Base-by-base conservation (phyloP, 2,888 invertebrate species). In the Idaea straminata region DNA sequence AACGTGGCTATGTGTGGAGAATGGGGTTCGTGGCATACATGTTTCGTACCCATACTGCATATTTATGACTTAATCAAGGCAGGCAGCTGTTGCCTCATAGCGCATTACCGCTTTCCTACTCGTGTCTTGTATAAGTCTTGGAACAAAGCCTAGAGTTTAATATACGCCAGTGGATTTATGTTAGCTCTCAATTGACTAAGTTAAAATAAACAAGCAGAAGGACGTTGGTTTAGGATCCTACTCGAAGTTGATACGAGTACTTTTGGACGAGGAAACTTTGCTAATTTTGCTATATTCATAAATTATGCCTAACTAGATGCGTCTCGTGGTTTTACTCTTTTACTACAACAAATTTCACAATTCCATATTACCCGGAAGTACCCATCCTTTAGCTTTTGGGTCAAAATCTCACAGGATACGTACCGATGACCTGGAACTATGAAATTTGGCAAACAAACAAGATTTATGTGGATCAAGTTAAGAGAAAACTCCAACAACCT, bases 51-150 rank as follows among this genome's bases (percentile, higher is more conserved):
- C 76, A 66, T 68, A 76, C 77, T 82, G 84, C 83, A 84, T 84
- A 83, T 84, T 84, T 83, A 84, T 83, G 77, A 76, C 80, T 83
- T 83, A 83, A 84, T 84, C 84, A 83, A 82, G 80, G 66, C 72
- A 73, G 76, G 72, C 84, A 84, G 83, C 83, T 84, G 84, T 82
- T 80, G 74, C 82, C 78, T 71, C 75, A 71, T 72, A 70, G 74
- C 78, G 75, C 77, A 79, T 81, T 80, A 82, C 79, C 78, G 74
- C 71, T 76, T 70, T 77, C 68, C 69, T 70, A 72, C 73, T 67
- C 77, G 73, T 77, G 78, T 81, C 81, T 81, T 76, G 75, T 69
- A 64, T 75, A 72, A 71, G 75, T 81, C 81, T 80, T 75, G 77
- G 79, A 77, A 74, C 75, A 74, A 73, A 78, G 81, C 79, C 80